Percentiles rank a stretch among this genome's conserved stretches.
Evolutionary conservation across 2,113 vertebrate species (phyloP).

Genomic region (Pimephales promelas): DNA sequence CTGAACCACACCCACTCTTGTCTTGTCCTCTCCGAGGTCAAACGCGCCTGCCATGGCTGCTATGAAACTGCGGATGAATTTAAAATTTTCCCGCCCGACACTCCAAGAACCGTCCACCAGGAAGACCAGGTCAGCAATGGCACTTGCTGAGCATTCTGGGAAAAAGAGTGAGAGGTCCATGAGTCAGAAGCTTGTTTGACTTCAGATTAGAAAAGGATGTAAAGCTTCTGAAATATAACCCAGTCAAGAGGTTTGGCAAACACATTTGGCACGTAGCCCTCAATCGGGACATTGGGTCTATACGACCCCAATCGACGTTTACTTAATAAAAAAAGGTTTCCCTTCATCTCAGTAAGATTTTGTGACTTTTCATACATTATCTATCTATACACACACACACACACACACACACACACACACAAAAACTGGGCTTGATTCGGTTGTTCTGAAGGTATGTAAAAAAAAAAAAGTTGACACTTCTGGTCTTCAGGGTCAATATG

Average conservation of each 20-base stretch:
- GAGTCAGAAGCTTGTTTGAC: neutral
- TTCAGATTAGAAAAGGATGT: neutral
- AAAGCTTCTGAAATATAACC: neutral
- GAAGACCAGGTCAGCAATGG: slow-evolving; percentile 87
- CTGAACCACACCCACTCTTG: slow-evolving; percentile 90
- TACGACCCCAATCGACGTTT: too few species aligned
- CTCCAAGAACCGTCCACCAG: slow-evolving; percentile 93
- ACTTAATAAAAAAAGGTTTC: too few species aligned
- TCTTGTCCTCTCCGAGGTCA: slow-evolving; percentile 87
- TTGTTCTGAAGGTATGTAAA: too few species aligned
- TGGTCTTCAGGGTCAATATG: too few species aligned
- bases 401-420: too few species aligned
- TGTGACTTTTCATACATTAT: too few species aligned
- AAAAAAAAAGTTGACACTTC: too few species aligned
- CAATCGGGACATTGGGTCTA: too few species aligned
- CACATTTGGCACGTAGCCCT: neutral
- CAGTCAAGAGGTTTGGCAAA: neutral
- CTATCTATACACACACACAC: too few species aligned
- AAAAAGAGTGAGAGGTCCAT: slow-evolving; percentile 33
- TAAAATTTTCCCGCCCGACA: slow-evolving; percentile 87
- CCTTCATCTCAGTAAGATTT: too few species aligned
- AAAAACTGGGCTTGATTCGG: too few species aligned
- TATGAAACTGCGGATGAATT: slow-evolving; percentile 85
- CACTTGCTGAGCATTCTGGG: slow-evolving; percentile 86
- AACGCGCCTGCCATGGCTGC: slow-evolving; percentile 86